A percentile compares a stretch with the other conserved stretches of the same genome.
Evolutionary conservation across 1,140 invertebrate genomes (phyloP).

Genomic region (Caenorhabditis latens): DNA sequence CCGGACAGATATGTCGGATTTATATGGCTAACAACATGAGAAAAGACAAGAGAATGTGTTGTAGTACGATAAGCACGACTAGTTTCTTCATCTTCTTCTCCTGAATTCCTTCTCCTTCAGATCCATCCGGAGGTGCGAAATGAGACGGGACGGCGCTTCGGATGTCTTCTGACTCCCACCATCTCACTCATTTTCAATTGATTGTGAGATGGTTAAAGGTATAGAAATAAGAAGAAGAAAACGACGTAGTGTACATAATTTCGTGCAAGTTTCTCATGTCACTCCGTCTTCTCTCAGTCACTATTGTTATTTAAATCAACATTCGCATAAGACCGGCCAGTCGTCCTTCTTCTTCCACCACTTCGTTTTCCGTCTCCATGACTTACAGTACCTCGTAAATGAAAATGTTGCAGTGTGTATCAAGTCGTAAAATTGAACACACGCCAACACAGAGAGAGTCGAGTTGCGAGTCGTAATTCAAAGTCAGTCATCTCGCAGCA

Average conservation of each 20-base stretch:
- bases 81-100: not conserved
- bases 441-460: not conserved
- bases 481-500: slow-evolving; percentile 44
- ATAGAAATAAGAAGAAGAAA: not conserved
- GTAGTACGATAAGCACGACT: slow-evolving; percentile 45
- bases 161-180: not conserved
- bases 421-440: slow-evolving; percentile 56
- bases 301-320: slow-evolving; percentile 57
- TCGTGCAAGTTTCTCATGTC: slow-evolving; percentile 48
- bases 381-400: slow-evolving; percentile 56
- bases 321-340: slow-evolving; percentile 36
- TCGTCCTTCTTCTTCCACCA: slow-evolving; percentile 29
- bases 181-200: slow-evolving; percentile 4
- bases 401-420: slow-evolving; percentile 56
- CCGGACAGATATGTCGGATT: slow-evolving; percentile 12
- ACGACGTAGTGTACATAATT: slow-evolving; percentile 20
- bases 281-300: slow-evolving; percentile 12
- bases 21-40: not conserved
- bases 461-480: slow-evolving; percentile 43
- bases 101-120: not conserved
- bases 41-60: slow-evolving; percentile 9
- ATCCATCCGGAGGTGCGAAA: slow-evolving; percentile 14
- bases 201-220: slow-evolving; percentile 13
- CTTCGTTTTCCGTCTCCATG: slow-evolving; percentile 28
- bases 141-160: slow-evolving; percentile 40